Conservation (phyloP, 2,113 vertebrate genomes). For the Passerina amoena region DNA sequence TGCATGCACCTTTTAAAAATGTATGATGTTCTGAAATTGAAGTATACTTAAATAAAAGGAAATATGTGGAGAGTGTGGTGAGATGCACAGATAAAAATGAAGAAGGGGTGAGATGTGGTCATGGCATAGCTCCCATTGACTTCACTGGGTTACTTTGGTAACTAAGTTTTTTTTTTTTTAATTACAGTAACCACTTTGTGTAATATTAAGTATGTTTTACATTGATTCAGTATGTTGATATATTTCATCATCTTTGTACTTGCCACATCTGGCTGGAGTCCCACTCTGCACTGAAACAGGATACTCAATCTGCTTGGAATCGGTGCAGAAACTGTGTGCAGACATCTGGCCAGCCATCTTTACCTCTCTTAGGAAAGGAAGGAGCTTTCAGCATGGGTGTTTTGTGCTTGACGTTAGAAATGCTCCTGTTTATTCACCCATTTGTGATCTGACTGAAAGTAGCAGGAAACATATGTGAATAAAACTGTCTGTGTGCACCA, state of each 20-base stretch:
- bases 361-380: not conserved
- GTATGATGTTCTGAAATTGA: not conserved
- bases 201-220: slow-evolving; percentile 1
- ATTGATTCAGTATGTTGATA: slow-evolving; percentile 11
- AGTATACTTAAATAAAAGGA: not conserved
- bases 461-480: not conserved
- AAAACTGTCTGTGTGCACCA: not conserved
- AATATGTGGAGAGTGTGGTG: fast-evolving
- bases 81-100: not conserved
- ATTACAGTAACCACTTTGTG: not conserved
- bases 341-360: not conserved
- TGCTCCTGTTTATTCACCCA: not conserved
- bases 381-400: not conserved
- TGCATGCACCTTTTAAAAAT: not conserved
- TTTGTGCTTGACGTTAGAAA: not conserved
- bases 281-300: not conserved
- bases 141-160: not conserved
- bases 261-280: not conserved
- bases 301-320: not conserved
- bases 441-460: not conserved
- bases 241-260: slow-evolving; percentile 21
- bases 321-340: not conserved
- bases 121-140: not conserved
- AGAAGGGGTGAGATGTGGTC: not conserved
- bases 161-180: not conserved